Evolutionary conservation across 1,140 invertebrate species (phyloP), one percentile per base, ranked within the genome.

Genomic region (Aphidius gifuensis): DNA sequence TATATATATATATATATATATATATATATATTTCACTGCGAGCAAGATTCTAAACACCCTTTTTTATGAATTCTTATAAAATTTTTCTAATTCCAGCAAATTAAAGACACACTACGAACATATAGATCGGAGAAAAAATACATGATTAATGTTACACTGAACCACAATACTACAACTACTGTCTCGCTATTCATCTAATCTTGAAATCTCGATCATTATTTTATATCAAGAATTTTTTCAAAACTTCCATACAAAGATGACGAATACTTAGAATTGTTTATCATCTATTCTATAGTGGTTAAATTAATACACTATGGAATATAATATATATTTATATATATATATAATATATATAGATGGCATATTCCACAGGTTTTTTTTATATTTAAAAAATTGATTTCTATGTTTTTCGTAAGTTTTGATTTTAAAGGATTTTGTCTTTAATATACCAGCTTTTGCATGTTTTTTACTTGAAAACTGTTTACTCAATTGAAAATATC

Each of bases 131-230:
- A 74, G 76, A 76, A 76, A 78, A 73, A 73, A 77, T 80, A 79
- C 77, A 62, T 75, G 70, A 61, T 66, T 50, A 74, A 76, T 74
- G 70, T 75, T 78, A 81, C 78, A 81, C 78, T 71, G 77, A 81
- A 39, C 71, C 72, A 80, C 78, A 80, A 79, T 79, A 68, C 78
- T 81, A 79, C 79, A 73, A 65, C 79, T 80, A 81, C 77, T 76
- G 71, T 72, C 68, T 80, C 67, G 74, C 78, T 81, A 81, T 77
- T 72, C 57, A 56, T 62, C 79, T 81, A 80, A 71, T 71, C 44
- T 75, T 67, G 68, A 77, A 77, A 77, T 77, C 23, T 4, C 59
- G 72, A 76, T 71, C 45, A 53, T 42, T 39, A 53, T 39, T 39
- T 39, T 39, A 53, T 53, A 23, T 38, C 38, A 53, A 74, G 48